Percentiles rank a stretch among this genome's conserved stretches.
Conservation (phyloP, 2,113 vertebrate species). For the Genyomyrus donnyi region DNA sequence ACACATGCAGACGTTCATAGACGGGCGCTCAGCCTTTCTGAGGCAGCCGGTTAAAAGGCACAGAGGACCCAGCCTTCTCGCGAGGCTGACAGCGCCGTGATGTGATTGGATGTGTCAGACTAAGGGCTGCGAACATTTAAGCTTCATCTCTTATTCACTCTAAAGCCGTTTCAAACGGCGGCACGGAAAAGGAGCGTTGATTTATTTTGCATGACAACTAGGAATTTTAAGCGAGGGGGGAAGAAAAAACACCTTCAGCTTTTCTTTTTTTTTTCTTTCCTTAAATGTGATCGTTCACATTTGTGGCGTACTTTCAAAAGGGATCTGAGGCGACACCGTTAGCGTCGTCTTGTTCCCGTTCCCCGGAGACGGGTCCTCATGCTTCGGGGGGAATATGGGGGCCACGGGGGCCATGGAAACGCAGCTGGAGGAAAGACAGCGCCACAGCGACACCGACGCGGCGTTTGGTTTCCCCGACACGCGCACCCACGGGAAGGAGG, state of each 20-base stretch:
- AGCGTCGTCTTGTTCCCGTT: background rate
- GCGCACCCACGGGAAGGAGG: background rate
- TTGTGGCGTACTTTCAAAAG: conserved; percentile 40
- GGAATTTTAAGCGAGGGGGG: conserved; percentile 65
- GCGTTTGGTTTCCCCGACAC: background rate
- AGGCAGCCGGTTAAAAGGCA: conserved; percentile 38
- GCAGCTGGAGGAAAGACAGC: background rate
- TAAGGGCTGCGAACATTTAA: conserved; percentile 64
- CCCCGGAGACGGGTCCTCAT: conserved; percentile 5
- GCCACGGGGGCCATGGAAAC: background rate
- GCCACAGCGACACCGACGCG: background rate
- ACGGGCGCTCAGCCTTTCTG: conserved; percentile 27
- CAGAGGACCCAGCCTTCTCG: conserved; percentile 31
- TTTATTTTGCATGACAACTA: conserved; percentile 74
- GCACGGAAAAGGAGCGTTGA: conserved; percentile 51
- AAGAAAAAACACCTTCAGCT: conserved; percentile 34
- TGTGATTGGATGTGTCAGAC: conserved; percentile 63
- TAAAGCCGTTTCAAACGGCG: conserved; percentile 53
- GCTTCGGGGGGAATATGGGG: background rate
- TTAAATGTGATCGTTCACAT: conserved; percentile 56
- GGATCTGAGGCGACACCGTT: conserved; percentile 30
- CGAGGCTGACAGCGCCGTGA: conserved; percentile 34
- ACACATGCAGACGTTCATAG: conserved; percentile 21
- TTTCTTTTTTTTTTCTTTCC: conserved; percentile 24
- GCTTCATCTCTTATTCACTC: conserved; percentile 64